Evolutionary conservation across 1,140 invertebrate genomes (phyloP), one percentile per base, ranked within the genome.

Genomic region (Artemia franciscana): DNA sequence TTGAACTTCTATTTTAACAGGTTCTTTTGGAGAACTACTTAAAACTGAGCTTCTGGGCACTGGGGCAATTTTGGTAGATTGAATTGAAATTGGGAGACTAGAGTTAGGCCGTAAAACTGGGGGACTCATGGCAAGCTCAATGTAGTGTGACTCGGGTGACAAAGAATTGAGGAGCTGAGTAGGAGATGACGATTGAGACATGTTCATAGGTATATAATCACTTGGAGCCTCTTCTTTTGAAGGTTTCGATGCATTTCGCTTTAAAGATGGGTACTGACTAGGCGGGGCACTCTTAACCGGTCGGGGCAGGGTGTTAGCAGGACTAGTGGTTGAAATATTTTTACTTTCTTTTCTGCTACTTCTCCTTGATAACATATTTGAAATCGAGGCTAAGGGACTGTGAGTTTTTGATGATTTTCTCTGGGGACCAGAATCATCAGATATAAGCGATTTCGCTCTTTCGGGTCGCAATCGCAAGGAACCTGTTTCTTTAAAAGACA

Each of bases 211-310:
- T 18, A 51, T 51, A 18, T 51, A 51, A 3, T 51, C 39, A 3
- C 39, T 3, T 12, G 39, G 39, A 18, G 12, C 39, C 39, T 51
- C 12, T 51, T 51, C 39, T 18, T 51, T 51, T 12, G 39, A 3
- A 12, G 39, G 2, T 51, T 12, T 51, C 12, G 12, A 15, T 2
- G 39, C 21, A n/a, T n/a, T n/a, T 51, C 63, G 60, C 30, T 64
- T 64, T 21, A 64, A 18, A 12, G 63, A 64, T 0, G 63, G 61
- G 24, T 61, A 64, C 3, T 59, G 63, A 58, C 63, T 64, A 1
- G 63, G 60, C 4, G 63, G 63, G 57, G 61, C 61, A 25, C 63
- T 64, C 7, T 60, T 56, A 9, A 60, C 26, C 25, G 60, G 58
- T 51, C 63, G 61, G 2, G 63, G 60, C 7, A 61, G 21, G 24